Evolutionary conservation across 64 coral and sea anemone species (phyloP), one percentile per base, ranked within the genome.

Genomic region (Stylophora pistillata): DNA sequence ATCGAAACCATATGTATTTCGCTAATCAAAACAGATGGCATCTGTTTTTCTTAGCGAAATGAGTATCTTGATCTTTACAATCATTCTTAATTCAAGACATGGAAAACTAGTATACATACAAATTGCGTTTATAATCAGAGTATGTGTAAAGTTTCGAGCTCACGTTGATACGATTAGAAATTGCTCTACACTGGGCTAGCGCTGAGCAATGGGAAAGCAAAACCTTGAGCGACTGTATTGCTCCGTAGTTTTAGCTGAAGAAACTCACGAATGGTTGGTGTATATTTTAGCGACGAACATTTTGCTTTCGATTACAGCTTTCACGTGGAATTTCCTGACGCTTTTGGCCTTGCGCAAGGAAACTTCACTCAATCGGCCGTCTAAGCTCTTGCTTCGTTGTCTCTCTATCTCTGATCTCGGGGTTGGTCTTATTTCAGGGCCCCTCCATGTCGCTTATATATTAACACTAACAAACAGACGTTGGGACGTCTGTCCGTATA

Each of bases 331-430:
- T 34, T 12, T 18, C 9, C 78, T 83, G 17, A 83, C 68, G 29
- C 30, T 83, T 53, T 31, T 68, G 25, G 60, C 80, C 4, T 62
- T 83, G 47, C 18, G 33, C 61, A 83, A 83, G 80, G 80, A 68
- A 10, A 41, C 31, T 27, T 53, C 80, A 2, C 61, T 83, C 52
- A 31, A 83, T 83, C 61, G 33, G 61, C 59, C 80, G 31, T 83
- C 32, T 10, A 83, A 83, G 53, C 62, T 83, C 15, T 68, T 83
- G 18, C 58, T 83, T 69, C 34, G 61, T 37, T 68, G 58, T 37
- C 28, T 83, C 18, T 60, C 60, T 0, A 7, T 5, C n/a, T 68
- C 60, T 53, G 80, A 68, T 83, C 80, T 83, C 31, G 65, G 59
- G 47, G 60, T 83, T n/a, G 80, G 80, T 26, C 18, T 66, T 11